A percentile compares a stretch with the other conserved stretches of the same genome.
phyloP scores from a whole-genome alignment of 2,113 vertebrate species.

The Neodon shergylaensis region DNA sequence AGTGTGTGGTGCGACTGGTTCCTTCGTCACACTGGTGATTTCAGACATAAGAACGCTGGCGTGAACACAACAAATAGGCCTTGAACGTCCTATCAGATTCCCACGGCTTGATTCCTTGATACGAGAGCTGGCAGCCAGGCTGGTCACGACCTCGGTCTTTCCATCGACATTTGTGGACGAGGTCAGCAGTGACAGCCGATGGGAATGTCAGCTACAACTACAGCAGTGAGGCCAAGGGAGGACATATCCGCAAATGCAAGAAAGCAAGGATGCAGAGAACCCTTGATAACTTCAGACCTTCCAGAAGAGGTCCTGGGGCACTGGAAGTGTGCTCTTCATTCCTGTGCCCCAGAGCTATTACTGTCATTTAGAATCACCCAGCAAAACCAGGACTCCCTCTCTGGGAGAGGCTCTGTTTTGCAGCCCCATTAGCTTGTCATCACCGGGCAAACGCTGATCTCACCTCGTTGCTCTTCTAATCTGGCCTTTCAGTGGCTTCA shows the following conservation, averaged over 20 bases:
- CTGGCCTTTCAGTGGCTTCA: slow-evolving; percentile 49
- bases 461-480: background rate
- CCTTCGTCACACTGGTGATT: slow-evolving; percentile 85
- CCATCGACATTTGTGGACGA: slow-evolving; percentile 64
- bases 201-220: background rate
- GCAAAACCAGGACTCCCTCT: slow-evolving; percentile 1
- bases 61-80: slow-evolving; percentile 72
- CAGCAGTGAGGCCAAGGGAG: background rate
- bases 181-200: slow-evolving; percentile 1
- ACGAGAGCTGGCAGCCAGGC: slow-evolving; percentile 45
- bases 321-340: background rate
- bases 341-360: background rate
- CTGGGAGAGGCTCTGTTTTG: slow-evolving; percentile 14
- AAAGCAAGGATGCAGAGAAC: background rate
- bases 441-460: slow-evolving; percentile 29
- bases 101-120: slow-evolving; percentile 81
- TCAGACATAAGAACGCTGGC: slow-evolving; percentile 83
- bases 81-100: slow-evolving; percentile 83
- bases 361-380: background rate
- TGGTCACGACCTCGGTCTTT: slow-evolving; percentile 48
- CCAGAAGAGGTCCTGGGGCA: background rate
- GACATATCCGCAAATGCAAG: background rate
- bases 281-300: background rate
- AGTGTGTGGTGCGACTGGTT: slow-evolving; percentile 80
- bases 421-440: slow-evolving; percentile 42